Base-by-base conservation (phyloP, 2,797 vertebrate genomes). In the Bovichtus diacanthus region DNA sequence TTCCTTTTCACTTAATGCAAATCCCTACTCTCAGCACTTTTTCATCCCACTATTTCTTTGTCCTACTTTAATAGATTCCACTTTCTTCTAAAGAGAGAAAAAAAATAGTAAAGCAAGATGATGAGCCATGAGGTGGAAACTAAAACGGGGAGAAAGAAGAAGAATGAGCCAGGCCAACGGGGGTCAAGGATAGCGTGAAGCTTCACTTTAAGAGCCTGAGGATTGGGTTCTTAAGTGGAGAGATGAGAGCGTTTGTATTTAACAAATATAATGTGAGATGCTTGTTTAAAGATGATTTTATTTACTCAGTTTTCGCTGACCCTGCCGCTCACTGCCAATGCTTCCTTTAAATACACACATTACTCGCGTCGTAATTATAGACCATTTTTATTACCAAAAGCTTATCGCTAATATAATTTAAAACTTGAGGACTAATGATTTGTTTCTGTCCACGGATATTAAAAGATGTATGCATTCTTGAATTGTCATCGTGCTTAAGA, bases 31-130 rank as follows among this genome's bases (percentile, higher is more conserved):
- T 90, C 84, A 89, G 90, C 88, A 90, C 78, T 89, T 89, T 84
- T 49, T 47, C 13, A 54, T 70, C 55, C 61, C 53, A 13, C 74
- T 58, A 10, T 64, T 88, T 84, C 85, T 91, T 82, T 87, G 90
- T 85, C 89, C 90, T 90, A 87, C 88, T 91, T 93, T 80, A 86
- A 88, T 84, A 80, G 72, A 85, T 85, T 81, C 86, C 58, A 46
- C 74, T 73, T 76, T 83, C 47, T 41, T 88, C 73, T 61, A 18
- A 72, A 62, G 67, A 19, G n/a, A 7, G 21, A 43, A 34, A 51
- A 44, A 55, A 60, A 36, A 38, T 8, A 63, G 74, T 47, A 41
- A 53, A 41, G 66, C 69, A 50, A 60, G 83, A 78, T 27, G 70
- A n/a, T 69, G 76, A 76, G 67, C 29, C 29, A 60, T 54, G 61